These are phyloP conservation scores for Lipophrys pholis DNA, from an alignment of 2,113 vertebrate genomes.

Conservation along the genomic window DNA sequence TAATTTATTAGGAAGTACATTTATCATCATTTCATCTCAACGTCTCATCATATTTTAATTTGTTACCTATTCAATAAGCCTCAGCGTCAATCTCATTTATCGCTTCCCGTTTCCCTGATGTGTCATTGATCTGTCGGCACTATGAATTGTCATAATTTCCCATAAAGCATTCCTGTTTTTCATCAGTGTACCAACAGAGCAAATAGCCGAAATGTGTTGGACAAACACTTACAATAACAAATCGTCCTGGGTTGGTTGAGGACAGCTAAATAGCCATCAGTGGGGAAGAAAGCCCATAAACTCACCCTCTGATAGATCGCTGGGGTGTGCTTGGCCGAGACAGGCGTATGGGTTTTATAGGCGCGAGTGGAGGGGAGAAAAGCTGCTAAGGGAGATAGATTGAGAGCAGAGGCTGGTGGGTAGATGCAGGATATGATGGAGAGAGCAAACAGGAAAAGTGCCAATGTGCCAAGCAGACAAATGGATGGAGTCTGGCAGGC, in stretches of 20 bases:
- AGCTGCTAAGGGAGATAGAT: conserved; percentile 67
- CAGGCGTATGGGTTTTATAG: conserved; percentile 57
- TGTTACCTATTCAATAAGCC: conserved; percentile 31
- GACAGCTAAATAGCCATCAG: conserved; percentile 70
- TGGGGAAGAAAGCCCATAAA: conserved; percentile 61
- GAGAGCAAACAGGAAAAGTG: conserved; percentile 63
- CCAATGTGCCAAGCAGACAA: conserved; percentile 59
- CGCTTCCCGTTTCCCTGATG: conserved; percentile 40
- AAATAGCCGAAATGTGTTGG: conserved; percentile 54
- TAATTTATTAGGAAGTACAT: conserved; percentile 18
- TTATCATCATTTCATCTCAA: conserved; percentile 19
- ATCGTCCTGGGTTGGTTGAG: conserved; percentile 37
- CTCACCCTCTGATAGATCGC: conserved; percentile 69
- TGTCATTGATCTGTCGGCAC: conserved; percentile 46
- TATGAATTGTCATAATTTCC: conserved; percentile 62
- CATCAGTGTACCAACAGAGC: conserved; percentile 46
- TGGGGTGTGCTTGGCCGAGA: conserved; percentile 55
- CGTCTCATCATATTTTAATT: conserved; percentile 25
- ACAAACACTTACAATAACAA: conserved; percentile 73
- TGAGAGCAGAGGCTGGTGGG: conserved; percentile 47
- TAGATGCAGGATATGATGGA: conserved; percentile 68
- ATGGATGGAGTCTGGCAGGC: conserved; percentile 66
- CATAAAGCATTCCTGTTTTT: conserved; percentile 49
- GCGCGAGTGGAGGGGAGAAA: background rate
- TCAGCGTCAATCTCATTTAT: conserved; percentile 53